Conservation (phyloP, 2,888 invertebrate species). For the Athripsodes cinereus region DNA sequence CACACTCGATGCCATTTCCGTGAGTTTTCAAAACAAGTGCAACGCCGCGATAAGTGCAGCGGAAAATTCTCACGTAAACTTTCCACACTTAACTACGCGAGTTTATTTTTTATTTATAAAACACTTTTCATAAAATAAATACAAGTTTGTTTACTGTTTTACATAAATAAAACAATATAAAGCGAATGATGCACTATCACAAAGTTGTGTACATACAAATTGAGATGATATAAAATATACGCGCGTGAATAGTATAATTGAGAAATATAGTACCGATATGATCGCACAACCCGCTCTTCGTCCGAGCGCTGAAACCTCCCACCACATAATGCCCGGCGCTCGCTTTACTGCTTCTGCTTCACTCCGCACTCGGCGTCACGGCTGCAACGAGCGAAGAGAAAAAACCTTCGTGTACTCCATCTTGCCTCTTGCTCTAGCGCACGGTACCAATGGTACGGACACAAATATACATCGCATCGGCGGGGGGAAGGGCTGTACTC, state of each 20-base stretch:
- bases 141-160: too few relatives aligned
- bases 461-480: constrained; percentile 11
- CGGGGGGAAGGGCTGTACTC: constrained; percentile 10
- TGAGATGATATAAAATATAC: not conserved
- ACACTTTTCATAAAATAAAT: too few relatives aligned
- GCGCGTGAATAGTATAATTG: constrained; percentile 1
- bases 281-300: constrained; percentile 9
- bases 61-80: constrained; percentile 9
- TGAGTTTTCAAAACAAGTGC: not conserved
- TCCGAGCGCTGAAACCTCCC: constrained; percentile 22
- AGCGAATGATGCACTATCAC: not conserved
- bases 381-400: constrained; percentile 24
- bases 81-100: not conserved
- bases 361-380: constrained; percentile 21
- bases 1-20: too few relatives aligned
- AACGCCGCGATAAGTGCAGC: constrained; percentile 15
- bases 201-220: not conserved
- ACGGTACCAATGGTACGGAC: constrained; percentile 15
- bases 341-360: constrained; percentile 38
- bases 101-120: too few relatives aligned
- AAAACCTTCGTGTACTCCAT: constrained; percentile 19
- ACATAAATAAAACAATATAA: not conserved
- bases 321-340: constrained; percentile 36
- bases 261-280: constrained; percentile 6
- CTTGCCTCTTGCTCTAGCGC: constrained; percentile 17